Percentiles rank a stretch among this genome's conserved stretches.
Evolutionary conservation across 2,888 invertebrate genomes (phyloP).

Genomic region (Aspidapion aeneum): DNA sequence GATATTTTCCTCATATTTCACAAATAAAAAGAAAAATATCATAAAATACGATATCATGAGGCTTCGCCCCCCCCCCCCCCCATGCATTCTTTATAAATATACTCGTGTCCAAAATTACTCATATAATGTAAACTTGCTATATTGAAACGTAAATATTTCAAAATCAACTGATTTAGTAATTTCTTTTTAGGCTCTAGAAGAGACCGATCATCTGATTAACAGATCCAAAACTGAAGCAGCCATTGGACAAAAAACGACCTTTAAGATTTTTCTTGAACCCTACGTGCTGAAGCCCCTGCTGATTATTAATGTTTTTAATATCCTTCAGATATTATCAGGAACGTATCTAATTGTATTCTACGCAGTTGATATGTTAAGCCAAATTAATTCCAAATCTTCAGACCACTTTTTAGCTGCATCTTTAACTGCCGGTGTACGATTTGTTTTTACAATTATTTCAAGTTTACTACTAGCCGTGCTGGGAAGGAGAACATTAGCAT

Average conservation of each 20-base stretch:
- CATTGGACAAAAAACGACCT: conserved; percentile 39
- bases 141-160: too few relatives aligned
- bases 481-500: conserved; percentile 62
- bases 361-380: conserved; percentile 68
- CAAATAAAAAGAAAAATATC: too few relatives aligned
- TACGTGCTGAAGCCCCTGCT: conserved; percentile 68
- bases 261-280: conserved; percentile 49
- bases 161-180: too few relatives aligned
- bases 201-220: conserved; percentile 59
- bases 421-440: conserved; percentile 64
- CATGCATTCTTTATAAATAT: too few relatives aligned
- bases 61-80: too few relatives aligned
- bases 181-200: conserved; percentile 55
- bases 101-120: too few relatives aligned
- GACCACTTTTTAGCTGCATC: conserved; percentile 61
- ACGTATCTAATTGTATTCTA: conserved; percentile 77
- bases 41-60: too few relatives aligned
- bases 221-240: conserved; percentile 57
- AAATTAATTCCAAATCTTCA: conserved; percentile 46
- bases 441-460: conserved; percentile 61
- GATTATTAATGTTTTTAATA: conserved; percentile 69
- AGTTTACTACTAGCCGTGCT: conserved; percentile 62
- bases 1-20: too few relatives aligned
- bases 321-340: conserved; percentile 70
- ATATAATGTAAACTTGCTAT: too few relatives aligned